Base-by-base conservation (phyloP, 2,113 vertebrate genomes). In the Osmerus mordax region DNA sequence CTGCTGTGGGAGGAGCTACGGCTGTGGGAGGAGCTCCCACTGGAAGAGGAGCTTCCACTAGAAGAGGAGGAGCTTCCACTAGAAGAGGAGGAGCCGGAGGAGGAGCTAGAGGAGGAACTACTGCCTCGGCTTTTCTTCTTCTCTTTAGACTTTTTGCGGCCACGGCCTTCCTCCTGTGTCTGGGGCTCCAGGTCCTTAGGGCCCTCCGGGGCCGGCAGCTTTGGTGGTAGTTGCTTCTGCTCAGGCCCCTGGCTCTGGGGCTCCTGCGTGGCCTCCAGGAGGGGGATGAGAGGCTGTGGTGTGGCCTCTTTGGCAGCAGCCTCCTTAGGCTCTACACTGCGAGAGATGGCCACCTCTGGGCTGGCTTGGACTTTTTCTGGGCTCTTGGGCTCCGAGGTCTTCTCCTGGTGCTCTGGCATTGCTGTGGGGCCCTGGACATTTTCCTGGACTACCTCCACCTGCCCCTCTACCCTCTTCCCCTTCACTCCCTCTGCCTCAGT, bases 1-100 rank as follows among this genome's bases (percentile, higher is more conserved):
- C 92, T 93, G 78, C 94, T 94, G 80, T 89, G 94, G 75, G 94
- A 94, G 0, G 92, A 97, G 3, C 94, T 95, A 69, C 94, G 93
- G 1, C 94, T 95, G 0, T 94, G 95, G n/a, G 89, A 90, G 0
- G 88, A 92, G 0, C 89, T 95, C 0, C 94, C 95, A 0, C 89
- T 95, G 54, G 91, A 97, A 0, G 95, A 97, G 0, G 88, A 94
- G 79, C 92, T 94, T 51, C 93, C 94, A 53, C 91, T 95, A 79
- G 94, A 97, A 0, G 95, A 97, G 0, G 94, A 91, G 0, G 88
- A 94, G 79, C 92, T 94, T 51, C 93, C 94, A 53, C 91, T 95
- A 78, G 94, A 97, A 0, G 95, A 97, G 0, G 94, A 94, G 82
- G 92, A 95, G 81, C 92, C 95, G 0, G 91, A 83, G 29, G 77